These are phyloP conservation scores for Leptobrachium leishanense DNA, from an alignment of 2,113 vertebrate genomes.

Conservation along the genomic window DNA sequence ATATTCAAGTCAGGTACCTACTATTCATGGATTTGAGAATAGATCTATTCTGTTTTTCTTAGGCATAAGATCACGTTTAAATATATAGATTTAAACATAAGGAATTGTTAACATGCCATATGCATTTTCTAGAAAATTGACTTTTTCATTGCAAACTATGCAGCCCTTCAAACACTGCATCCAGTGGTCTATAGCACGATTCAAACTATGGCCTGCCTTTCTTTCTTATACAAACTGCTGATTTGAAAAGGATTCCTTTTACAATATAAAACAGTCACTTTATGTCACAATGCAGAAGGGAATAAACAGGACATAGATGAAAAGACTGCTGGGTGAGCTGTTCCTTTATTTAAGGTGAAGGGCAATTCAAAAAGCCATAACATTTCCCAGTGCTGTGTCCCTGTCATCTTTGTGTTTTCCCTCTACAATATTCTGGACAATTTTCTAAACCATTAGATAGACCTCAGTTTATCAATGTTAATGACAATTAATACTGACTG, in stretches of 20 bases:
- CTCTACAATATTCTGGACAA: not conserved
- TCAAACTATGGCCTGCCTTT: constrained; percentile 17
- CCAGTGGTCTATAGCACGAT: constrained; percentile 1
- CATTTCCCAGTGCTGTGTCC: not conserved
- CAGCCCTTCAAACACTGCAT: constrained; percentile 9
- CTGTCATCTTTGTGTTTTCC: not conserved
- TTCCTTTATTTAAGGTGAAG: constrained; percentile 23
- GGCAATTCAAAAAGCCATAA: not conserved
- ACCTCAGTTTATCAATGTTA: too few relatives aligned
- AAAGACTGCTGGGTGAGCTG: constrained; percentile 37
- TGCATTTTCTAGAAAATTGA: constrained; percentile 22
- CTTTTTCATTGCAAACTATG: constrained; percentile 34
- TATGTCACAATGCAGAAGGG: constrained; percentile 19
- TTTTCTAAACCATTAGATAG: not conserved
- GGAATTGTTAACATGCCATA: not conserved
- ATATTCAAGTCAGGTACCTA: too few relatives aligned
- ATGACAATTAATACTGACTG: too few relatives aligned
- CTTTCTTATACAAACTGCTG: constrained; percentile 39
- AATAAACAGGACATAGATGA: constrained; percentile 30
- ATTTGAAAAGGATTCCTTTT: constrained; percentile 32
- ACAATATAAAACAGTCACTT: constrained; percentile 32
- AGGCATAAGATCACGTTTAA: too few relatives aligned
- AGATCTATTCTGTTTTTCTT: too few relatives aligned
- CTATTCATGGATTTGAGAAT: too few relatives aligned
- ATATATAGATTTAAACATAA: not conserved